These are phyloP conservation scores for Fopius arisanus DNA, from an alignment of 1,140 invertebrate species.

Conservation along the genomic window DNA sequence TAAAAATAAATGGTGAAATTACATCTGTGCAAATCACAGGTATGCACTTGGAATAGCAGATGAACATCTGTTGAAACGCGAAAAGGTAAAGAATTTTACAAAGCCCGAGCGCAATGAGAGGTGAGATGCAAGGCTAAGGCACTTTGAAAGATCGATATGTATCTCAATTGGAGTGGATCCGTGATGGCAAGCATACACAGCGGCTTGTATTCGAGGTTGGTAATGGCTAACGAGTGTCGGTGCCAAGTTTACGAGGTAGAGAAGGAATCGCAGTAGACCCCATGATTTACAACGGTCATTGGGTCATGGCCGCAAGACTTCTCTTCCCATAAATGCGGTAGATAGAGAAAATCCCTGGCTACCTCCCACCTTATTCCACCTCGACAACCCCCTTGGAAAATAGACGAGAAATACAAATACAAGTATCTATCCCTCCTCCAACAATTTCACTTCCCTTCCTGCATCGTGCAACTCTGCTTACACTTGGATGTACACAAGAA, in stretches of 20 bases:
- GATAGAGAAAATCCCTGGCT: not conserved
- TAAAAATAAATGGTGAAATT: not conserved
- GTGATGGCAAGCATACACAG: conserved; percentile 3
- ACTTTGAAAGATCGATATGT: conserved; percentile 26
- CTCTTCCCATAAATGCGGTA: conserved; percentile 24
- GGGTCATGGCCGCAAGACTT: conserved; percentile 38
- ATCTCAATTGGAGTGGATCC: conserved; percentile 34
- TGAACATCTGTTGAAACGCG: conserved; percentile 1
- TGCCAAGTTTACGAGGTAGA: conserved; percentile 34
- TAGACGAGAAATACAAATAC: conserved; percentile 8
- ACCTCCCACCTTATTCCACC: not conserved
- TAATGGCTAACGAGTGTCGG: conserved; percentile 37
- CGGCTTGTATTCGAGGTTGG: not conserved
- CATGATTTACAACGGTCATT: conserved; percentile 43
- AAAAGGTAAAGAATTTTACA: not conserved
- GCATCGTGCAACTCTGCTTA: not conserved
- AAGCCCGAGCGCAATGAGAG: not conserved
- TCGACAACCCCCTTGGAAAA: not conserved
- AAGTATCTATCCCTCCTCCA: not conserved
- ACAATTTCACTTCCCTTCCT: not conserved
- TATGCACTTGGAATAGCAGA: not conserved
- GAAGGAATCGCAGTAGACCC: conserved; percentile 8
- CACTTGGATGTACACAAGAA: conserved; percentile 16
- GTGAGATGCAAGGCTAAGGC: not conserved
- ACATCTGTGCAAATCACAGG: not conserved